These are phyloP conservation scores for Sthenelais limicola DNA, from an alignment of 2,888 invertebrate species.

Conservation along the genomic window DNA sequence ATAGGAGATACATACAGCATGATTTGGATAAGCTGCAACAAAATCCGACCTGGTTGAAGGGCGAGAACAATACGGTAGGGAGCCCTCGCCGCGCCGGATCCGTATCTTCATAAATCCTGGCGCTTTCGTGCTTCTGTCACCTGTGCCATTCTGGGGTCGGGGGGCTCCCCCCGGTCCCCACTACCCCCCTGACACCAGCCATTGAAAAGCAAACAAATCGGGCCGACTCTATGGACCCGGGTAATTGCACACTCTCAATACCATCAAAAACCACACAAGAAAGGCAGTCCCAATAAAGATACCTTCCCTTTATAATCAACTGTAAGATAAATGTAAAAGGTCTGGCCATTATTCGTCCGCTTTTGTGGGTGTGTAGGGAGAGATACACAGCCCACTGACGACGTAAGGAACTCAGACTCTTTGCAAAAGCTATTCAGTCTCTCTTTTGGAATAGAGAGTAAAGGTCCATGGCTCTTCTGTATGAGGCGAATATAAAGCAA, in stretches of 20 bases:
- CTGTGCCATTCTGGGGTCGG: not conserved
- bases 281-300: conserved; percentile 39
- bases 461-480: too few relatives aligned
- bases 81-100: conserved; percentile 4
- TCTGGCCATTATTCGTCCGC: conserved; percentile 22
- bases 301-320: conserved; percentile 38
- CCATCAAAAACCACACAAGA: conserved; percentile 37
- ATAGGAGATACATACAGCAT: too few relatives aligned
- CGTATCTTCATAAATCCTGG: conserved; percentile 24
- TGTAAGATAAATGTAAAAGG: conserved; percentile 36
- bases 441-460: too few relatives aligned
- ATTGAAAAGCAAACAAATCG: conserved; percentile 34
- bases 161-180: not conserved
- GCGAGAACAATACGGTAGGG: conserved; percentile 15
- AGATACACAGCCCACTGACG: too few relatives aligned
- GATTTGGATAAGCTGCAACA: too few relatives aligned
- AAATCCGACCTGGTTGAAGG: not conserved
- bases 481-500: too few relatives aligned
- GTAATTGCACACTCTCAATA: conserved; percentile 33
- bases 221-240: conserved; percentile 26
- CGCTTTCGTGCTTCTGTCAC: conserved; percentile 29
- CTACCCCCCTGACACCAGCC: conserved; percentile 12
- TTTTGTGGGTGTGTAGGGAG: conserved; percentile 12
- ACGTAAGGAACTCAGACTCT: too few relatives aligned
- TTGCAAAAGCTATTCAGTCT: too few relatives aligned